phyloP scores from a whole-genome alignment of 2,797 vertebrate species.

The Pachyuromys duprasi region DNA sequence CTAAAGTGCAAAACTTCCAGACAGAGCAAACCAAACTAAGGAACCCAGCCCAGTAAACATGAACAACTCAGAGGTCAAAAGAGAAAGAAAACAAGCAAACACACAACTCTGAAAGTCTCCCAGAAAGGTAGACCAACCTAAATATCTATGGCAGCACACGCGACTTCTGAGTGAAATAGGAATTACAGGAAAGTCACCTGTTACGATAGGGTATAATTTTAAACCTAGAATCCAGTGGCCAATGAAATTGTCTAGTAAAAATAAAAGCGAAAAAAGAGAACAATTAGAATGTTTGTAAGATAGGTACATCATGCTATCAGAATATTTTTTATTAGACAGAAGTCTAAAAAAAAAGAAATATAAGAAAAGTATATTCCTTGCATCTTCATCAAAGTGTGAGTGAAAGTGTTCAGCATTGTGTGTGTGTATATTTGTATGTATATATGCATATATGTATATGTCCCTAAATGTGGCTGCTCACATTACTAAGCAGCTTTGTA shows the following conservation, averaged over 20 bases:
- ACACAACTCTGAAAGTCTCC: neutral
- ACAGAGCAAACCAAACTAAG: neutral
- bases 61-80: too few species aligned
- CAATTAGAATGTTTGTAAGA: neutral
- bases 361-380: neutral
- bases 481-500: neutral
- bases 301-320: neutral
- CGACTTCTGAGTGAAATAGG: neutral
- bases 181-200: neutral
- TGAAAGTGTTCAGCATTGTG: slow-evolving; percentile 13
- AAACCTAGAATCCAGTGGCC: neutral
- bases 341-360: neutral
- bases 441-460: neutral
- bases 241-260: slow-evolving; percentile 22
- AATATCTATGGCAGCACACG: neutral
- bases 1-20: neutral
- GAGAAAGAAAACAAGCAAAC: neutral
- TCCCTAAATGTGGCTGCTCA: neutral
- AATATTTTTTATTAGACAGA: neutral
- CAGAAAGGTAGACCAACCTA: neutral
- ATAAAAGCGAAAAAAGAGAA: neutral
- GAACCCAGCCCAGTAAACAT: neutral
- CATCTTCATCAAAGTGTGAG: neutral
- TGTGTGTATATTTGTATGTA: too few species aligned
- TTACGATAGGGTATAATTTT: neutral